These are phyloP conservation scores for Marasmarcha lunaedactyla DNA, from an alignment of 2,888 invertebrate genomes.

Conservation along the genomic window DNA sequence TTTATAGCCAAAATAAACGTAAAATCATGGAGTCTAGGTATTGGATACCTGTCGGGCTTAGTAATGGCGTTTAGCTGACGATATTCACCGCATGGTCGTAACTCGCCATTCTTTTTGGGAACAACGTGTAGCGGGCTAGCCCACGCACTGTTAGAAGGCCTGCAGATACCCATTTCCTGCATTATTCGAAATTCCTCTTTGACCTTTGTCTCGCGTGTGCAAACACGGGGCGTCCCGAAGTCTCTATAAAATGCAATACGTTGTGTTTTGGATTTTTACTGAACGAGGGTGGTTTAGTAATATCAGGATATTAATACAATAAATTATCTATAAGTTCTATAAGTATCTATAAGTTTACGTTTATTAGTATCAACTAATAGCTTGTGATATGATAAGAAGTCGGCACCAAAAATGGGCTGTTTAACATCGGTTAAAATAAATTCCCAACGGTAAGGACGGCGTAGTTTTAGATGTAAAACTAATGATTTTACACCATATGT, in stretches of 20 bases:
- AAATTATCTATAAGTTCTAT: slow-evolving; percentile 7
- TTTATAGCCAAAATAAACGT: slow-evolving; percentile 1
- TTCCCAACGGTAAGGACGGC: slow-evolving; percentile 7
- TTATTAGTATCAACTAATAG: slow-evolving; percentile 9
- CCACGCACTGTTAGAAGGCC: slow-evolving; percentile 12
- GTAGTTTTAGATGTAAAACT: slow-evolving; percentile 7
- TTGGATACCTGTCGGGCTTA: slow-evolving; percentile 9
- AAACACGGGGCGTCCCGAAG: slow-evolving; percentile 8
- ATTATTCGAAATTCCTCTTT: slow-evolving; percentile 10
- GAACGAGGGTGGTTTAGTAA: neutral
- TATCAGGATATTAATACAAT: neutral
- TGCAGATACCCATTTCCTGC: slow-evolving; percentile 13
- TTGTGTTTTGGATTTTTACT: slow-evolving; percentile 1
- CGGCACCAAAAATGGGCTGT: slow-evolving; percentile 10
- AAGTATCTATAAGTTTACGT: slow-evolving; percentile 10
- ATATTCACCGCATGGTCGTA: slow-evolving; percentile 22
- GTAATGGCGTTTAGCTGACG: slow-evolving; percentile 7
- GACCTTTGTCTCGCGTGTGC: slow-evolving; percentile 3
- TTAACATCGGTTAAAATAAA: slow-evolving; percentile 9
- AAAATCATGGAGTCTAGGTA: slow-evolving; percentile 8
- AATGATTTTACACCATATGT: slow-evolving; percentile 7
- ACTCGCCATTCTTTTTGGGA: slow-evolving; percentile 15
- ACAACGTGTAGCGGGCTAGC: slow-evolving; percentile 17
- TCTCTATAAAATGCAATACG: slow-evolving; percentile 11
- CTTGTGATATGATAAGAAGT: slow-evolving; percentile 11